Base-by-base conservation (phyloP, 1,140 invertebrate species). In the Drosophila littoralis region DNA sequence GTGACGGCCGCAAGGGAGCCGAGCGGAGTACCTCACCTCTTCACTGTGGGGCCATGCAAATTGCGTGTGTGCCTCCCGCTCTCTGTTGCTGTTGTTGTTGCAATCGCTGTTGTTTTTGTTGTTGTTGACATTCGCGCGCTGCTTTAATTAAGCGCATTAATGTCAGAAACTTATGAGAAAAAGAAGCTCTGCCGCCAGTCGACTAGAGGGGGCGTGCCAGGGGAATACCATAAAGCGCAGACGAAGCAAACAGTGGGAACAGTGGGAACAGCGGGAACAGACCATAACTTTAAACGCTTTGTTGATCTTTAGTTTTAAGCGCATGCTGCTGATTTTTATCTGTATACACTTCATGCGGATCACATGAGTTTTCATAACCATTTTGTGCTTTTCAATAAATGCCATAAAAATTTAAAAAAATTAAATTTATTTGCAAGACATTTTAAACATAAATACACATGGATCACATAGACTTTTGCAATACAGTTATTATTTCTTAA, bases 61-160 rank as follows among this genome's bases (percentile, higher is more conserved):
- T 78, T 75, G 64, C 76, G 13, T 63, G 35, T 63, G 42, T 69
- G 36, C 60, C 42, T 51, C 22, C 48, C 15, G 1, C 42, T 42
- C 40, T 46, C 55, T 55, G 6, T 38, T 32, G 38, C 28, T 69
- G 46, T 50, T 61, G 45, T 43, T 68, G 36, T 35, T 61, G 32
- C 9, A 40, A 6, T 40, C 10, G n/a, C n/a, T 57, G 42, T 33
- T 55, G 35, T 61, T 72, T 32, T 77, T 81, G 40, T 58, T 82
- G 74, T 55, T 79, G 58, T 65, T 82, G 63, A 76, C 82, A 81
- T 73, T 78, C 85, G 72, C 74, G 58, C 64, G 51, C 69, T 89
- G 59, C 84, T 70, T 88, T 89, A 88, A 88, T 88, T 84, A 88
- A 89, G 84, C 80, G 84, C 84, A 84, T 84, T 88, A 88, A 84